Evolutionary conservation across 2,113 vertebrate genomes (phyloP).

Genomic region (Enhydra lutris): DNA sequence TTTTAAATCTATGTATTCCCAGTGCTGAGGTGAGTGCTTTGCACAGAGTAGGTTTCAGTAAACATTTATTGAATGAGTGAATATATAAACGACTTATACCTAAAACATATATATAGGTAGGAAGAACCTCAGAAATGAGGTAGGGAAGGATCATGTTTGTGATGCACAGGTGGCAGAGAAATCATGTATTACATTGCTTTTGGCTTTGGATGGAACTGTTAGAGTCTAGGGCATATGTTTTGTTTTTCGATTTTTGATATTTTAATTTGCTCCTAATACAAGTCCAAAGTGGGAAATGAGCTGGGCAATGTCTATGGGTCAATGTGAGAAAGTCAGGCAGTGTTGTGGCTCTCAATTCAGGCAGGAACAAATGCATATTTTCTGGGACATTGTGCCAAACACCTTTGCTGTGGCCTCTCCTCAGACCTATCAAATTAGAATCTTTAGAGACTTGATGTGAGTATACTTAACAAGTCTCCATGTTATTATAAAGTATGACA

Average conservation of each 20-base stretch:
- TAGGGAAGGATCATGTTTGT: background rate
- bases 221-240: background rate
- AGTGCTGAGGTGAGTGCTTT: background rate
- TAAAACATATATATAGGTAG: background rate
- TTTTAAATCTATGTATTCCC: background rate
- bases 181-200: background rate
- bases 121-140: background rate
- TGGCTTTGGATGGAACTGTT: background rate
- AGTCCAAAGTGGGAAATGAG: background rate
- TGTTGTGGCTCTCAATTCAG: background rate
- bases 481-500: background rate
- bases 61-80: background rate
- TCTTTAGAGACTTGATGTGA: background rate
- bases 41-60: background rate
- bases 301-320: background rate
- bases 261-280: slow-evolving; percentile 23
- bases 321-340: background rate
- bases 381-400: background rate
- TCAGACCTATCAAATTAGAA: background rate
- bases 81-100: background rate
- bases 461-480: background rate
- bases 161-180: background rate
- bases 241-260: background rate
- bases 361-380: background rate
- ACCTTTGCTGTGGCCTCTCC: background rate